Evolutionary conservation across 92 coral and sea anemone genomes (phyloP).

Genomic region (Umimayanthus chanpuru): DNA sequence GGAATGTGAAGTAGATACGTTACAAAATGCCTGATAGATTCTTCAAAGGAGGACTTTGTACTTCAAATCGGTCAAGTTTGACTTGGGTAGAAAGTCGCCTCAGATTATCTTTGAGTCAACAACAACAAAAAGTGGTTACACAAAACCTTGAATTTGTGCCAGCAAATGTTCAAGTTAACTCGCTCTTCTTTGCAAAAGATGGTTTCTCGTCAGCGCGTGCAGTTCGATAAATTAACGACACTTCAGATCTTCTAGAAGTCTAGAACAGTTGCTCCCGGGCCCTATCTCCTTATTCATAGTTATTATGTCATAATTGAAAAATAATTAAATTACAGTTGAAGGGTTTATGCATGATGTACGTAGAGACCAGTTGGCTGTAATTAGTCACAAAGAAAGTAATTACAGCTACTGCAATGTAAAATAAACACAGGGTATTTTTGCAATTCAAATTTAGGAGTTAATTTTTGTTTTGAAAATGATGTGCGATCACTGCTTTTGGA

Average conservation of each 20-base stretch:
- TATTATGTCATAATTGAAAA: constrained; percentile 36
- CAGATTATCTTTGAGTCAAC: neutral
- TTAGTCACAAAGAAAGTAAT: neutral
- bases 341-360: neutral
- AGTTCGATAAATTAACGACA: neutral
- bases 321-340: neutral
- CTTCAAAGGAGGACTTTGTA: neutral
- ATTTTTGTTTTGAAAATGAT: too few species aligned
- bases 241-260: neutral
- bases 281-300: neutral
- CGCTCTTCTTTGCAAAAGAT: neutral
- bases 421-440: neutral
- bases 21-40: neutral
- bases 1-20: neutral
- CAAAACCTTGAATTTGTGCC: neutral
- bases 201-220: neutral
- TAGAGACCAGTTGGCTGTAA: neutral
- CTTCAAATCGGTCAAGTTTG: neutral
- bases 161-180: neutral
- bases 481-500: neutral
- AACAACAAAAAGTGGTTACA: neutral
- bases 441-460: neutral
- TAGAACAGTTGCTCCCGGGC: neutral
- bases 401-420: neutral
- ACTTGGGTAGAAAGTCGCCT: neutral